Conservation (phyloP, 2,113 vertebrate species). For the Callopanchax toddi region DNA sequence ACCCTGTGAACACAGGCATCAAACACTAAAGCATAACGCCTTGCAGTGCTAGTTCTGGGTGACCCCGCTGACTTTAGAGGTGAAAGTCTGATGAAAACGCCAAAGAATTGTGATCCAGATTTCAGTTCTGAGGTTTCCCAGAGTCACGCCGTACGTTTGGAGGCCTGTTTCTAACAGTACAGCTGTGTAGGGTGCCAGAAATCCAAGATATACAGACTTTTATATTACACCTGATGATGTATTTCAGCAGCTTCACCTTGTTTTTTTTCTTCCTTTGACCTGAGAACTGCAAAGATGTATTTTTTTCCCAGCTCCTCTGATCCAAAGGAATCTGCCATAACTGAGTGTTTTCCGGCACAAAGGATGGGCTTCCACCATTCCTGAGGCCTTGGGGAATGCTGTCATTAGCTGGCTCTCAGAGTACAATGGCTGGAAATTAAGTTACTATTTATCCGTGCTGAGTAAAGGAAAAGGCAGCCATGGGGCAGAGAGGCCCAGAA, state of each 20-base stretch:
- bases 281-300: slow-evolving; percentile 21
- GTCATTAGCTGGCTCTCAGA: slow-evolving; percentile 83
- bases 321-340: slow-evolving; percentile 74
- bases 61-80: slow-evolving; percentile 60
- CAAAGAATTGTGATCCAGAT: slow-evolving; percentile 25
- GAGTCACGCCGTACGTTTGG: slow-evolving; percentile 34
- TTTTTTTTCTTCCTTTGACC: slow-evolving; percentile 15
- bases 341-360: slow-evolving; percentile 67
- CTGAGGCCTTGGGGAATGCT: slow-evolving; percentile 77
- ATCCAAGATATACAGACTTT: slow-evolving; percentile 17
- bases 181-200: not conserved
- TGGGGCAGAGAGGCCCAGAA: slow-evolving; percentile 77
- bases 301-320: slow-evolving; percentile 51
- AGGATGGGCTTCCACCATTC: slow-evolving; percentile 71
- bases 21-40: slow-evolving; percentile 57
- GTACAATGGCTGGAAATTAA: slow-evolving; percentile 84
- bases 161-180: slow-evolving; percentile 7
- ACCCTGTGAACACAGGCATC: slow-evolving; percentile 68
- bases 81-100: slow-evolving; percentile 46
- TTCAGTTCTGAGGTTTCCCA: slow-evolving; percentile 57
- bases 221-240: slow-evolving; percentile 24
- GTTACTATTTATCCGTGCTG: slow-evolving; percentile 86
- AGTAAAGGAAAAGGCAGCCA: slow-evolving; percentile 81
- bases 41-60: slow-evolving; percentile 38
- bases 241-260: slow-evolving; percentile 27